Evolutionary conservation across 2,888 invertebrate genomes (phyloP).

Genomic region (Apeira syringaria): DNA sequence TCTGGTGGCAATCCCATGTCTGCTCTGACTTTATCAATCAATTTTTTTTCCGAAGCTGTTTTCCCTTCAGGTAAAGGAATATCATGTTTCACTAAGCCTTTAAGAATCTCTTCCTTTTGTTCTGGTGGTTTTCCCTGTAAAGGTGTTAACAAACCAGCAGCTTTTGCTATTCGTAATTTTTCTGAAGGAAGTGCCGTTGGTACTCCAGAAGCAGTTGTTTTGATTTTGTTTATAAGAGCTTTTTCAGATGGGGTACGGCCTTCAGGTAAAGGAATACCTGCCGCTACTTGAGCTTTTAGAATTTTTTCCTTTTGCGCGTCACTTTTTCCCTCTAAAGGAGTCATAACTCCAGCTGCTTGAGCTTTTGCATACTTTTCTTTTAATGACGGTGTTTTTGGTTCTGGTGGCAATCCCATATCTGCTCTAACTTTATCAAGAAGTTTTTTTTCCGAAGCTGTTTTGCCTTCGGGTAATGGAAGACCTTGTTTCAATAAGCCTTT

Average conservation of each 20-base stretch:
- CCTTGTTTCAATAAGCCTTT: slow-evolving; percentile 25
- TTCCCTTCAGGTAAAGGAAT: slow-evolving; percentile 35
- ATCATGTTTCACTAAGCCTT: slow-evolving; percentile 24
- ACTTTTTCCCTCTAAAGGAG: slow-evolving; percentile 39
- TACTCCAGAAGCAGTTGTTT: slow-evolving; percentile 18
- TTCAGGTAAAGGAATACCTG: slow-evolving; percentile 34
- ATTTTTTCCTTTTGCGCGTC: slow-evolving; percentile 31
- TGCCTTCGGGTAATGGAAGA: slow-evolving; percentile 27
- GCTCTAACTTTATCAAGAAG: slow-evolving; percentile 24
- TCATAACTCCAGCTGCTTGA: slow-evolving; percentile 34
- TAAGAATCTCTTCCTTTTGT: slow-evolving; percentile 37
- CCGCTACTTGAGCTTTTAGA: slow-evolving; percentile 23
- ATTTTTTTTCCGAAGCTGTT: slow-evolving; percentile 36
- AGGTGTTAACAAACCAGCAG: slow-evolving; percentile 32
- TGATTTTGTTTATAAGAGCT: slow-evolving; percentile 31
- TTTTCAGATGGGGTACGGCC: slow-evolving; percentile 36
- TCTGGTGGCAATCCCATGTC: slow-evolving; percentile 40
- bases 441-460: slow-evolving; percentile 28
- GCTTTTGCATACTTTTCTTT: slow-evolving; percentile 35
- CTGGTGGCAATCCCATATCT: slow-evolving; percentile 4
- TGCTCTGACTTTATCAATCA: slow-evolving; percentile 9
- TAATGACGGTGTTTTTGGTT: slow-evolving; percentile 23
- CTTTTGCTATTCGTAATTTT: slow-evolving; percentile 29
- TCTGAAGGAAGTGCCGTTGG: slow-evolving; percentile 26
- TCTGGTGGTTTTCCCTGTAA: slow-evolving; percentile 36